Evolutionary conservation across 2,113 vertebrate genomes (phyloP).

Genomic region (Hypomesus transpacificus): DNA sequence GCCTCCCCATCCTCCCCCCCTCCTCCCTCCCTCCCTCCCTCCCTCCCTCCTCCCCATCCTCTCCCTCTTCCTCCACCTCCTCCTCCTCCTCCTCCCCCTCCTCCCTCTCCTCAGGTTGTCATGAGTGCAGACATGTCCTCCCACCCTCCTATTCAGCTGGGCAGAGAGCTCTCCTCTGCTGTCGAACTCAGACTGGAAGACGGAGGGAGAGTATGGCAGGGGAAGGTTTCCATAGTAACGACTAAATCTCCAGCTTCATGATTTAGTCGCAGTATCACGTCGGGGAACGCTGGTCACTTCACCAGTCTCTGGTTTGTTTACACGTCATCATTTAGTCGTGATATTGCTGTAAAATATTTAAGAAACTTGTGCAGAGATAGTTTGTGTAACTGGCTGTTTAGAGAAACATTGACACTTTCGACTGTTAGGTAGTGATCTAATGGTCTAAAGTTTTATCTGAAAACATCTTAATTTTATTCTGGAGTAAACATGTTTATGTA

Average conservation of each 20-base stretch:
- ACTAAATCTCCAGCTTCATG: slow-evolving; percentile 7
- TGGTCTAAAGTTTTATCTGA: background rate
- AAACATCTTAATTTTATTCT: background rate
- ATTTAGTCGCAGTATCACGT: background rate
- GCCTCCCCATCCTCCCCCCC: too few relatives aligned
- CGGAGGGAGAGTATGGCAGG: slow-evolving; percentile 5
- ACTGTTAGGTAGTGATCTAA: too few relatives aligned
- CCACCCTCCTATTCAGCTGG: slow-evolving; percentile 40
- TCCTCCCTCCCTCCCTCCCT: too few relatives aligned
- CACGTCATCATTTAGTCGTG: background rate
- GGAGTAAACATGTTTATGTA: background rate
- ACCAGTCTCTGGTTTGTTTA: background rate
- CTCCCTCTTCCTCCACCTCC: background rate
- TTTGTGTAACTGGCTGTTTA: too few relatives aligned
- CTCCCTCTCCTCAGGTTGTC: slow-evolving; percentile 19
- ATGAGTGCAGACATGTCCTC: slow-evolving; percentile 27
- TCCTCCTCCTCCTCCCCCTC: too few relatives aligned
- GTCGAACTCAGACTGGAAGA: slow-evolving; percentile 36
- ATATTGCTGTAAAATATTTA: background rate
- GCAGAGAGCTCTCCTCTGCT: slow-evolving; percentile 27
- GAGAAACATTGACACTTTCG: too few relatives aligned
- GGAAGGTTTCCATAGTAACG: slow-evolving; percentile 53
- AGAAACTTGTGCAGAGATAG: background rate
- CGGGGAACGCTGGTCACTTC: too few relatives aligned
- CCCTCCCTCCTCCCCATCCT: too few relatives aligned